Percentiles rank a stretch among this genome's conserved stretches.
phyloP scores from a whole-genome alignment of 2,888 invertebrate species.

The Zygothrica quintamaculata region DNA sequence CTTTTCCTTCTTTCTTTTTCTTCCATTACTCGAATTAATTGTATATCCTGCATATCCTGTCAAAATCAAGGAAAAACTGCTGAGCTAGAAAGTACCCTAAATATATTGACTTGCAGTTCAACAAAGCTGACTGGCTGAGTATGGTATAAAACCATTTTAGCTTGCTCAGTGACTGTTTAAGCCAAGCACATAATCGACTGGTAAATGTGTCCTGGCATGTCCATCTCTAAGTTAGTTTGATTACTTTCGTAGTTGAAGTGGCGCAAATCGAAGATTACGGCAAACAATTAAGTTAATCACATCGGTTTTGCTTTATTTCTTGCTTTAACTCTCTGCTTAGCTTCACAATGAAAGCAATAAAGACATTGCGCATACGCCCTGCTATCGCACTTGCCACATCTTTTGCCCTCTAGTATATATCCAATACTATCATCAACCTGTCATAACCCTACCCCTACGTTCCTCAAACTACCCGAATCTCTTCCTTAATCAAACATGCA shows the following conservation, averaged over 20 bases:
- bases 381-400: conserved; percentile 25
- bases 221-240: not conserved
- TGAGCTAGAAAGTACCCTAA: too few relatives aligned
- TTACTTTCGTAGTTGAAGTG: conserved; percentile 23
- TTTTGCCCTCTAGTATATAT: too few relatives aligned
- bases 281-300: conserved; percentile 79
- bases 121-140: too few relatives aligned
- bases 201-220: not conserved
- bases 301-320: conserved; percentile 58
- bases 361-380: conserved; percentile 68
- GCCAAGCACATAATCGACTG: not conserved
- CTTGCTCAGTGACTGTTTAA: not conserved
- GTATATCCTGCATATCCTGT: too few relatives aligned
- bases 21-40: too few relatives aligned
- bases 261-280: conserved; percentile 74
- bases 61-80: too few relatives aligned
- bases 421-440: too few relatives aligned
- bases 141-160: too few relatives aligned
- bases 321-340: conserved; percentile 28
- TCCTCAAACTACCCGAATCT: not conserved
- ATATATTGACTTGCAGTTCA: too few relatives aligned
- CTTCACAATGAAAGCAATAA: conserved; percentile 41
- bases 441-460: not conserved
- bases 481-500: not conserved
- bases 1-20: too few relatives aligned